Conservation (phyloP, 2,113 vertebrate genomes). For the Neolamprologus ventralis region DNA sequence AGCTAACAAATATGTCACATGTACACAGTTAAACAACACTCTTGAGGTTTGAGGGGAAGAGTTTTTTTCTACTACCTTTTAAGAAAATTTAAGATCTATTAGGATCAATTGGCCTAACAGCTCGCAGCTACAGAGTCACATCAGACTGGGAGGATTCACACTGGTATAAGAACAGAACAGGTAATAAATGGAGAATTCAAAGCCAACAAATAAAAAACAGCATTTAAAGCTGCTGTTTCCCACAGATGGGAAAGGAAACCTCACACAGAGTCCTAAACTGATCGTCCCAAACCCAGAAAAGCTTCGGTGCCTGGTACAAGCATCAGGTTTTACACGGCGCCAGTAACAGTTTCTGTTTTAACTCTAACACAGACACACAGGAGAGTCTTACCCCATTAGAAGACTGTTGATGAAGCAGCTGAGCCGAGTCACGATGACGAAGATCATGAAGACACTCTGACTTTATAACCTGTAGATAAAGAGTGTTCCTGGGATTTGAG, state of each 20-base stretch:
- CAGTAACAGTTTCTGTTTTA: neutral
- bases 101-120: neutral
- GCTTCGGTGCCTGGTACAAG: neutral
- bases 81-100: neutral
- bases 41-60: neutral
- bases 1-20: neutral
- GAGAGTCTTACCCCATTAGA: constrained; percentile 12
- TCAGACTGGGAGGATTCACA: neutral
- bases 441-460: neutral
- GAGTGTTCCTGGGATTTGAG: neutral
- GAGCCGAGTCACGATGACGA: neutral
- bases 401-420: neutral
- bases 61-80: neutral
- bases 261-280: neutral
- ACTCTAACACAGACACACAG: neutral
- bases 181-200: neutral
- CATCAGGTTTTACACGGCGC: rapidly evolving
- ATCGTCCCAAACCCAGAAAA: neutral
- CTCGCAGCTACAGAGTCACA: too few species aligned
- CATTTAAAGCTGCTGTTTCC: neutral
- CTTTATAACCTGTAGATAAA: neutral
- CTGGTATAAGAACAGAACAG: neutral
- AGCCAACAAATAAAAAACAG: neutral
- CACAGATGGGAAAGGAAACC: neutral
- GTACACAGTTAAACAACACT: neutral